Percentiles rank a stretch among this genome's conserved stretches.
Evolutionary conservation across 2,113 vertebrate genomes (phyloP).

Genomic region (Calcarius ornatus): DNA sequence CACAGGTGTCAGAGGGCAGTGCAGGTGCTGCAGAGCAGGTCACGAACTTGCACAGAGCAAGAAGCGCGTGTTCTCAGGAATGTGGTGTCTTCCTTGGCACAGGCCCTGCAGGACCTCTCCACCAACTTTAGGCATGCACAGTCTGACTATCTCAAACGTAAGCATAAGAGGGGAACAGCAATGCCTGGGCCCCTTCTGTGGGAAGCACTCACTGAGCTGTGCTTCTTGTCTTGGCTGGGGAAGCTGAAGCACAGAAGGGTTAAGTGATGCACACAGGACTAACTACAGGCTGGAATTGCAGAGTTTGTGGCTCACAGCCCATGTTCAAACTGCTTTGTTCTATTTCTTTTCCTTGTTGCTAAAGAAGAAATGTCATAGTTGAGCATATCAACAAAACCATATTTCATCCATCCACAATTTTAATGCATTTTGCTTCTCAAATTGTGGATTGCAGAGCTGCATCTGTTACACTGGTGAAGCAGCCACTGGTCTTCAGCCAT

Average conservation of each 20-base stretch:
- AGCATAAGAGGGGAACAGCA: constrained; percentile 32
- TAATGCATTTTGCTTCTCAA: background rate
- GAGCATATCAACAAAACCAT: background rate
- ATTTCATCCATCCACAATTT: background rate
- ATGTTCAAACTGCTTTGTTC: background rate
- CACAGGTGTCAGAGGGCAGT: constrained; percentile 95
- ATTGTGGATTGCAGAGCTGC: background rate
- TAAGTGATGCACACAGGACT: background rate
- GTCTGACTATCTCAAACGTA: constrained; percentile 96
- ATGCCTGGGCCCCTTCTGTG: background rate
- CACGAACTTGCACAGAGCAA: constrained; percentile 87
- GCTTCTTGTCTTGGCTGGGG: background rate
- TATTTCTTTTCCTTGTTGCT: background rate
- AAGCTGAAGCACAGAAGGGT: background rate
- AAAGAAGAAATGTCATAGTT: background rate
- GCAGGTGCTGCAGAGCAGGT: constrained; percentile 83
- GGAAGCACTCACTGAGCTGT: background rate
- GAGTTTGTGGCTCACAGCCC: background rate
- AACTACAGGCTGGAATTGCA: background rate
- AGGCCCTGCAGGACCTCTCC: constrained; percentile 93
- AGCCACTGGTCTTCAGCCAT: background rate
- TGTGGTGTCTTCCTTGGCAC: constrained; percentile 91
- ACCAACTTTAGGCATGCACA: constrained; percentile 91
- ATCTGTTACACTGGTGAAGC: background rate
- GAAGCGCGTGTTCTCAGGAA: constrained; percentile 90